Evolutionary conservation across 2,888 invertebrate species (phyloP).

Genomic region (Erebia aethiops): DNA sequence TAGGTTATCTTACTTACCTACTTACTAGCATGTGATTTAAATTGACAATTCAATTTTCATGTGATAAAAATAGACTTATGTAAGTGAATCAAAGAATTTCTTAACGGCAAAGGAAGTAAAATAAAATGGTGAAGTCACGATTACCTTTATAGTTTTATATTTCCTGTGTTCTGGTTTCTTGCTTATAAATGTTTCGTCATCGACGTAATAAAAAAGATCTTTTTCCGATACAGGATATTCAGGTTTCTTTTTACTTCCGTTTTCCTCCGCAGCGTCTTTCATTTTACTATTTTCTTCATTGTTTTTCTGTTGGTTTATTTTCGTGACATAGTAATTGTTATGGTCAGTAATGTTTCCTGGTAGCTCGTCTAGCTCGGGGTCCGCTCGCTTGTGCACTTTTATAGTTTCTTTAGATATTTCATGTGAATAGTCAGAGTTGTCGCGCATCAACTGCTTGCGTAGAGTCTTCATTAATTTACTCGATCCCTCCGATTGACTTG

Average conservation of each 20-base stretch:
- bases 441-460: slow-evolving; percentile 21
- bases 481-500: not conserved
- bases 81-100: too few relatives aligned
- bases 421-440: slow-evolving; percentile 24
- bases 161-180: slow-evolving; percentile 2
- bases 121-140: not conserved
- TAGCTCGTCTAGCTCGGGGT: not conserved
- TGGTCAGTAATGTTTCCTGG: not conserved
- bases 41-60: too few relatives aligned
- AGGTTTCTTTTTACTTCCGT: not conserved
- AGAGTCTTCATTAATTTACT: slow-evolving; percentile 6
- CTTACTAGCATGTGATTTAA: too few relatives aligned
- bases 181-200: slow-evolving; percentile 17
- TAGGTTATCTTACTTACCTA: too few relatives aligned
- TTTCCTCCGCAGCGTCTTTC: not conserved
- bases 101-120: too few relatives aligned
- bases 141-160: slow-evolving; percentile 32
- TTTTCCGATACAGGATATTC: slow-evolving; percentile 21
- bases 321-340: not conserved
- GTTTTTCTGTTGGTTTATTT: not conserved
- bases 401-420: not conserved
- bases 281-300: not conserved
- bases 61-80: too few relatives aligned
- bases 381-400: not conserved
- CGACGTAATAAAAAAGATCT: slow-evolving; percentile 29